phyloP scores from a whole-genome alignment of 2,113 vertebrate genomes.

The Nycticryphes semicollaris region DNA sequence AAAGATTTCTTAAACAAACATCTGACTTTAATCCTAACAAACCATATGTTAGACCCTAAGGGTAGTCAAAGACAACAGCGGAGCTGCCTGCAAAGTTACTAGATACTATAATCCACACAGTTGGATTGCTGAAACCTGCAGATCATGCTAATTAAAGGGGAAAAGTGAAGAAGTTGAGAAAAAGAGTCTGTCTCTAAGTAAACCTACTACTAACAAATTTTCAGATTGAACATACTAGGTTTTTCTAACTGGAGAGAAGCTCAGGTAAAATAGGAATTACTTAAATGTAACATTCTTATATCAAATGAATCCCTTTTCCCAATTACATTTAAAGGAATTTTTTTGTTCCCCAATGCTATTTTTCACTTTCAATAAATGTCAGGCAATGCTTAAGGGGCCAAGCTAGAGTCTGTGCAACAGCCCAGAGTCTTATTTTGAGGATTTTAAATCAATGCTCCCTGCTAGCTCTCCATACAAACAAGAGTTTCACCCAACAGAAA shows the following conservation, averaged over 20 bases:
- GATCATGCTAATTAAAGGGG: constrained; percentile 33
- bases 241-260: not conserved
- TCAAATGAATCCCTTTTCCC: not conserved
- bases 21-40: constrained; percentile 49
- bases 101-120: constrained; percentile 36
- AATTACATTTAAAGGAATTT: not conserved
- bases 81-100: constrained; percentile 34
- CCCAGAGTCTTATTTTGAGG: not conserved
- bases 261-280: not conserved
- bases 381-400: not conserved
- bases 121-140: constrained; percentile 3
- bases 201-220: not conserved
- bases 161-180: not conserved
- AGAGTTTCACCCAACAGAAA: not conserved
- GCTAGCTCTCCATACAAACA: not conserved
- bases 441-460: not conserved
- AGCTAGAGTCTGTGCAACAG: not conserved
- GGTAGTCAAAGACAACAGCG: constrained; percentile 21
- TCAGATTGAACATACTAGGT: not conserved
- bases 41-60: constrained; percentile 47
- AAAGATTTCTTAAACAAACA: constrained; percentile 25
- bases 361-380: not conserved
- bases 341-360: not conserved
- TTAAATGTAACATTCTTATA: not conserved
- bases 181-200: not conserved